Conservation (phyloP, 2,113 vertebrate genomes). For the Coptodon bakossiorum region DNA sequence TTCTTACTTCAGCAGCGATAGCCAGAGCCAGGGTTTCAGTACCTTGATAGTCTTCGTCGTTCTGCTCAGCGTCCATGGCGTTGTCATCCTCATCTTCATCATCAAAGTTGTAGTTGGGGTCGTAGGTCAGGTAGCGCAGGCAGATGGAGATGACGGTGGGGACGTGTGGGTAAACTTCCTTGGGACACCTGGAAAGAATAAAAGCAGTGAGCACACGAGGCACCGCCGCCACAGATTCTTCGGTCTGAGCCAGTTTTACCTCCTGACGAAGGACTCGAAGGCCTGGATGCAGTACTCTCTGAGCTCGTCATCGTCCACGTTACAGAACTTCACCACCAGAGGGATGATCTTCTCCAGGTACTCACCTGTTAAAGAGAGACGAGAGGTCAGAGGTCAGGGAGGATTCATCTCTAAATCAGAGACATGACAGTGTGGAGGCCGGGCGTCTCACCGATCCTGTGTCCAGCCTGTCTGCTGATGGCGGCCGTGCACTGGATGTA, state of each 20-base stretch:
- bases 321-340: slow-evolving; percentile 98
- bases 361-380: slow-evolving; percentile 76
- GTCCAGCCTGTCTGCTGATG: slow-evolving; percentile 98
- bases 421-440: not conserved
- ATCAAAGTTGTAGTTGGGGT: slow-evolving; percentile 99
- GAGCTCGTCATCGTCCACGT: slow-evolving; percentile 94
- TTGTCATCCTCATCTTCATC: slow-evolving; percentile 99
- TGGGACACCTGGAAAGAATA: slow-evolving; percentile 82
- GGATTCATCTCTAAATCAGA: not conserved
- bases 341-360: slow-evolving; percentile 99
- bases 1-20: not conserved
- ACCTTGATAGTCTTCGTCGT: slow-evolving; percentile 98
- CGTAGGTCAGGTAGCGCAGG: slow-evolving; percentile 96
- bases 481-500: slow-evolving; percentile 99
- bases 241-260: slow-evolving; percentile 55
- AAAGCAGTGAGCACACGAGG: not conserved
- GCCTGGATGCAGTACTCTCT: slow-evolving; percentile 99
- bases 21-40: not conserved
- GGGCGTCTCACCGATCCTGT: slow-evolving; percentile 87
- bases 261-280: slow-evolving; percentile 96
- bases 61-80: slow-evolving; percentile 95
- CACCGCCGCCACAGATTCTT: not conserved
- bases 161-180: slow-evolving; percentile 97
- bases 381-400: not conserved
- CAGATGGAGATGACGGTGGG: slow-evolving; percentile 97